Conservation (phyloP, 1,140 invertebrate species). For the Eurosta solidaginis region DNA sequence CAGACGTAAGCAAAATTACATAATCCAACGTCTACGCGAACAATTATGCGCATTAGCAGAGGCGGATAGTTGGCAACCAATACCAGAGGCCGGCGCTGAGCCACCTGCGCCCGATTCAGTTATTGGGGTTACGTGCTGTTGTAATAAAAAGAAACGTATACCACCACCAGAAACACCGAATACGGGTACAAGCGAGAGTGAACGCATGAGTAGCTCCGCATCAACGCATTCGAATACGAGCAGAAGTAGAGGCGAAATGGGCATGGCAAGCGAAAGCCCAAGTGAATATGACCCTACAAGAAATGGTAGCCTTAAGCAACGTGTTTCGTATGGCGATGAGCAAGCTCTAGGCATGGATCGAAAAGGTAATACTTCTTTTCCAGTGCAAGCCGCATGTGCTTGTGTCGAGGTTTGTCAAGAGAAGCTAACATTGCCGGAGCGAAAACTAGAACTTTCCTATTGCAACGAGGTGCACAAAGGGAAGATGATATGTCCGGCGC, state of each 20-base stretch:
- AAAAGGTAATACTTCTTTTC: not conserved
- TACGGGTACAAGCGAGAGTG: not conserved
- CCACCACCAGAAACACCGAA: not conserved
- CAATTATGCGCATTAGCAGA: not conserved
- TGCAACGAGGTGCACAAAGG: not conserved
- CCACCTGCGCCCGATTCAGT: not conserved
- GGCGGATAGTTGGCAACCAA: not conserved
- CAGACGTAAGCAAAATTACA: constrained; percentile 9
- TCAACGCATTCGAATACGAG: not conserved
- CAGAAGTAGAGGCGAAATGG: not conserved
- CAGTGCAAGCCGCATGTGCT: not conserved
- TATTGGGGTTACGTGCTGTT: not conserved
- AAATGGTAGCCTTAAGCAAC: not conserved
- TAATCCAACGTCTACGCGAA: constrained; percentile 8
- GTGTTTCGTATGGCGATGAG: not conserved
- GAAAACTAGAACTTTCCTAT: not conserved
- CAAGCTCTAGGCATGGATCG: not conserved
- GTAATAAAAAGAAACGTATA: not conserved
- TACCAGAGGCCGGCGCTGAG: not conserved
- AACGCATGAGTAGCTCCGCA: not conserved
- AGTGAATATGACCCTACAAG: not conserved
- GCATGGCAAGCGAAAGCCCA: not conserved
- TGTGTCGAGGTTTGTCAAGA: not conserved
- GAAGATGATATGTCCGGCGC: not conserved
- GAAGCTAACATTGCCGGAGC: not conserved